phyloP scores from a whole-genome alignment of 1,140 invertebrate genomes.

The Philaenus spumarius region DNA sequence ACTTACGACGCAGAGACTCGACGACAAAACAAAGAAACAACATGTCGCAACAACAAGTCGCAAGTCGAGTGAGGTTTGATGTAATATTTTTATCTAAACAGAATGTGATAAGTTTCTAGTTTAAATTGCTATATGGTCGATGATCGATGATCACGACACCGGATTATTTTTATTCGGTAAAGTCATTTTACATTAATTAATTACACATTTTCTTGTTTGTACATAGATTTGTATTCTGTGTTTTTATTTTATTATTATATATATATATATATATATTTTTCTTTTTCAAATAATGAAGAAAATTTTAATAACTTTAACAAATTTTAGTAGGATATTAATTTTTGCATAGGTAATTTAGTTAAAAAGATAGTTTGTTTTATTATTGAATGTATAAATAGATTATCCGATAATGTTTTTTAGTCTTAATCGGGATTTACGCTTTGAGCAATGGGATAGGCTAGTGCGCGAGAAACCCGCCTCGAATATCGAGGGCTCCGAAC shows the following conservation, averaged over 20 bases:
- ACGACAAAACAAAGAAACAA: too few relatives aligned
- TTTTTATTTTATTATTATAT: background rate
- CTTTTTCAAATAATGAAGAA: constrained; percentile 22
- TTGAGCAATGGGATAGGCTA: background rate
- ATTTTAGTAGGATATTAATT: constrained; percentile 21
- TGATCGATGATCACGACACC: constrained; percentile 15
- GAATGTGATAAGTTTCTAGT: constrained; percentile 31
- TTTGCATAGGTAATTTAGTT: constrained; percentile 15
- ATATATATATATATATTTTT: constrained; percentile 19
- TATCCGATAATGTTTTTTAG: background rate
- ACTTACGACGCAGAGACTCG: too few relatives aligned
- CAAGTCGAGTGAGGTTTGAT: constrained; percentile 23
- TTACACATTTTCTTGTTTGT: constrained; percentile 24
- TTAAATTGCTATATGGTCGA: constrained; percentile 13
- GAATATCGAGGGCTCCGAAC: background rate
- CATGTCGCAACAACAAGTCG: background rate
- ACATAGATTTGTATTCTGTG: constrained; percentile 16
- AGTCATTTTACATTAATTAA: constrained; percentile 21
- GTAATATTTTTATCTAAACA: constrained; percentile 28
- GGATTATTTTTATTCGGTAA: constrained; percentile 25
- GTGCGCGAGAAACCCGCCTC: background rate
- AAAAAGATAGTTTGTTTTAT: constrained; percentile 14
- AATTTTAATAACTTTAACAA: constrained; percentile 20
- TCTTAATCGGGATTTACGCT: background rate
- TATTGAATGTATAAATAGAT: constrained; percentile 2